phyloP scores from a whole-genome alignment of 2,888 invertebrate genomes.

The Ceriagrion tenellum region DNA sequence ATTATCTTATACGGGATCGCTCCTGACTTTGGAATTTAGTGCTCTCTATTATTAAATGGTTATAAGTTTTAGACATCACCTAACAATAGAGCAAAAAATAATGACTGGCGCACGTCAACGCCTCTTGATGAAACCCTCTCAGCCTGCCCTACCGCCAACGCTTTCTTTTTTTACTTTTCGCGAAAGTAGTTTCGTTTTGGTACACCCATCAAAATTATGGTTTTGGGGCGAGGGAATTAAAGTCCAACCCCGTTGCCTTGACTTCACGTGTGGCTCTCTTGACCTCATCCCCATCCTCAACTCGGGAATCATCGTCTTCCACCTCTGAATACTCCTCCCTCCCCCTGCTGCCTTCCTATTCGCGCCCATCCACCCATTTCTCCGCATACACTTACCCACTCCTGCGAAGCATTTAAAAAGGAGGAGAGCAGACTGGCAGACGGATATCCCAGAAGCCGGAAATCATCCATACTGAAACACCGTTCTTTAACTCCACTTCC shows the following conservation, averaged over 20 bases:
- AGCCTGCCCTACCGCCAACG: neutral
- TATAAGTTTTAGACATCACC: too few relatives aligned
- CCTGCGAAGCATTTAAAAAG: conserved; percentile 14
- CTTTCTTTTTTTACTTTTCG: neutral
- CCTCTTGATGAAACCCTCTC: neutral
- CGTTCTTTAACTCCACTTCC: conserved; percentile 38
- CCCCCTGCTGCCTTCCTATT: too few relatives aligned
- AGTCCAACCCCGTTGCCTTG: neutral
- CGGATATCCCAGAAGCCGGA: conserved; percentile 55
- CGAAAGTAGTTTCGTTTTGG: neutral
- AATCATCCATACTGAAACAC: conserved; percentile 63
- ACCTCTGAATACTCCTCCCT: neutral
- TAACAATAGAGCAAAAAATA: too few relatives aligned
- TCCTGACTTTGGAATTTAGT: too few relatives aligned
- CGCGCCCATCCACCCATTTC: neutral
- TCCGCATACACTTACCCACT: conserved; percentile 28
- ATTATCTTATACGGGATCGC: too few relatives aligned
- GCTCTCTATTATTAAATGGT: too few relatives aligned
- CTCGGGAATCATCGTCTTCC: neutral
- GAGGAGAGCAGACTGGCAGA: conserved; percentile 3
- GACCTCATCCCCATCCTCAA: neutral
- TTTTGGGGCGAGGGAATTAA: neutral
- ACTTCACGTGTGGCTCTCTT: neutral
- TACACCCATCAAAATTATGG: neutral
- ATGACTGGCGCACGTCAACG: too few relatives aligned